Evolutionary conservation across 2,888 invertebrate species (phyloP), one percentile per base, ranked within the genome.

Genomic region (Periphyllus acericola): DNA sequence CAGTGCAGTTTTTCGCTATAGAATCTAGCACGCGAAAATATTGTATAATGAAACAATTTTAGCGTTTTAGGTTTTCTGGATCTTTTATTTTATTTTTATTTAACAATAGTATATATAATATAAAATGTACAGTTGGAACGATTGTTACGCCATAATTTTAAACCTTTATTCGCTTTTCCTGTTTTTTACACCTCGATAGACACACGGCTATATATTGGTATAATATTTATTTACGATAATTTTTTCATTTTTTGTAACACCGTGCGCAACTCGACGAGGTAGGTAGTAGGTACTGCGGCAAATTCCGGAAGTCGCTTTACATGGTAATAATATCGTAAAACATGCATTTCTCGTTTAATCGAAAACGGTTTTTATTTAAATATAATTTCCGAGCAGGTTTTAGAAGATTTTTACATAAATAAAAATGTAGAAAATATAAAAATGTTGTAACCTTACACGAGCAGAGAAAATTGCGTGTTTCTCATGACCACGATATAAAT

Each of bases 311-410:
- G 25, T 55, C 6, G 34, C 21, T 25, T 68, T 68, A 2, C 29
- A 11, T n/a, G 11, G 68, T 11, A 25, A 29, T 60, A 60, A 21
- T 9, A 6, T 29, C 6, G 25, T 29, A 25, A 68, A 68, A 68
- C 29, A 68, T 68, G 29, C 25, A 60, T 79, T 21, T 60, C n/a
- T 55, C 17, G n/a, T 36, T 1, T 29, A 83, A 83, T 60, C 36
- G 21, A 74, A 75, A 83, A 40, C 17, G 19, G 17, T 71, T 66
- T 84, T 68, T 40, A 68, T 84, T 68, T 19, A 19, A 84, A 84
- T 68, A 17, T 68, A 17, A 82, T 76, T 76, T 68, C 55, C 76
- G 46, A 46, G 34, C 46, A 3, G 21, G 32, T 11, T 46, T 66
- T n/a, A 25, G 32, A 32, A 32, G 3, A 46, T 66, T 84, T 76